These are phyloP conservation scores for Hippocampus zosterae DNA, from an alignment of 2,113 vertebrate genomes.

Conservation along the genomic window DNA sequence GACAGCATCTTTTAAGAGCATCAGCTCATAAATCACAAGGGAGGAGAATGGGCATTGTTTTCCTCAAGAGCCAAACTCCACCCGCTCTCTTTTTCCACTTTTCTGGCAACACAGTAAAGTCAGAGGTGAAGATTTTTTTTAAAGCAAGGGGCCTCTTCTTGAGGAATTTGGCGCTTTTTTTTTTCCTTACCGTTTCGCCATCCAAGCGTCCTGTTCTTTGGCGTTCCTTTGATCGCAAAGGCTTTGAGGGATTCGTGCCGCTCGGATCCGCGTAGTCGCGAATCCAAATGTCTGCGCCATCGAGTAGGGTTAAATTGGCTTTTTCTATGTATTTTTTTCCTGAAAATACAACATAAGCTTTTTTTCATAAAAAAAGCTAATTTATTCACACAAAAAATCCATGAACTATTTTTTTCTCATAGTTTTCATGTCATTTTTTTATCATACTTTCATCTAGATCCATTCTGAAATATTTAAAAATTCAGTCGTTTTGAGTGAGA, in stretches of 20 bases:
- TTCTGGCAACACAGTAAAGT: slow-evolving; percentile 43
- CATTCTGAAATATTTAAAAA: no score
- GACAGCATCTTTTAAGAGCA: slow-evolving; percentile 68
- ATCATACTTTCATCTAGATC: no score
- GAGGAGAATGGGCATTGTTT: slow-evolving; percentile 75
- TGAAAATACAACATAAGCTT: neutral
- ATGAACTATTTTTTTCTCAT: neutral
- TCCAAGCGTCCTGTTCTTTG: slow-evolving; percentile 47
- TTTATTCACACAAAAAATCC: neutral
- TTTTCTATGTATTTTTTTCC: neutral
- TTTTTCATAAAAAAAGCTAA: neutral
- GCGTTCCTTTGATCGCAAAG: slow-evolving; percentile 46
- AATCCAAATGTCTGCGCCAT: neutral
- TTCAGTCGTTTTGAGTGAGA: no score
- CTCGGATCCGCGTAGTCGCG: slow-evolving; percentile 63
- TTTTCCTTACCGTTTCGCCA: slow-evolving; percentile 39
- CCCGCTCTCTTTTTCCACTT: slow-evolving; percentile 29
- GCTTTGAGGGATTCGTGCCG: slow-evolving; percentile 43
- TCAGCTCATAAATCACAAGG: slow-evolving; percentile 80
- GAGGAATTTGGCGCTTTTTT: slow-evolving; percentile 40
- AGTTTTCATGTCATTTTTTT: neutral
- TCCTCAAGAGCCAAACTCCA: slow-evolving; percentile 55
- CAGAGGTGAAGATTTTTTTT: slow-evolving; percentile 46
- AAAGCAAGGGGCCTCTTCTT: slow-evolving; percentile 27
- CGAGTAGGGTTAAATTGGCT: neutral